Conservation (phyloP, 1,140 invertebrate species). For the Bombyx mori region ASM3026992v2 NC_085107.1:12089001-12089500, state of each 20-base stretch:
- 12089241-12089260: too few species aligned
- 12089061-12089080: constrained; percentile 40
- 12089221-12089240: too few species aligned
- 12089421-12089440: constrained; percentile 54
- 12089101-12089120: constrained; percentile 1
- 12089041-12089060: constrained; percentile 32
- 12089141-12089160: neutral
- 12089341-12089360: too few species aligned
- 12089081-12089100: constrained; percentile 9
- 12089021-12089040: constrained; percentile 41
- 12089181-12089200: too few species aligned
- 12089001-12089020: constrained; percentile 55
- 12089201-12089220: too few species aligned
- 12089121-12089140: neutral
- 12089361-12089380: too few species aligned
- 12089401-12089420: constrained; percentile 29
- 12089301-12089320: too few species aligned
- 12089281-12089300: too few species aligned
- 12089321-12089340: too few species aligned
- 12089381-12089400: constrained; percentile 2
- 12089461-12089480: constrained; percentile 58
- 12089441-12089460: constrained; percentile 48
- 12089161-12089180: neutral
- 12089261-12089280: too few species aligned
- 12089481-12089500: constrained; percentile 52